Evolutionary conservation across 1,140 invertebrate species (phyloP), one percentile per base, ranked within the genome.

Genomic region (Lordiphosa clarofinis): DNA sequence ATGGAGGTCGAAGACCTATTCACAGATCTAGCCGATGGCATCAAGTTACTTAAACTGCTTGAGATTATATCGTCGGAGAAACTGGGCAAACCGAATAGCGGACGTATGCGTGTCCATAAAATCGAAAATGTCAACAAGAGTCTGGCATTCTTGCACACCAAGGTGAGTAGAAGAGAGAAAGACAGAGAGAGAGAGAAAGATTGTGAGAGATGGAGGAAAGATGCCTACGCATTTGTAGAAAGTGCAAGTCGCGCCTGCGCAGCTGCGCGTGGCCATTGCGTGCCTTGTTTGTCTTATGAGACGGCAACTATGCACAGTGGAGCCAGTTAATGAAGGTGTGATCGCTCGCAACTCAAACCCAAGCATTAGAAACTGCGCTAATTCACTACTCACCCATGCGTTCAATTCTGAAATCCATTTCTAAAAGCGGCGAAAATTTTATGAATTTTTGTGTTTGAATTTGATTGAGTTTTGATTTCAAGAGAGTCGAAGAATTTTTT

Each of bases 51-150:
- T 57, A 99, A 99, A 90, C 93, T 99, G 49, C 92, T 99, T 88
- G 98, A 99, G 92, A 99, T 99, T 73, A 99, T 99, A 89, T 99
- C 97, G 53, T 98, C 98, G 9, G 98, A 99, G 90, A 96, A 98
- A 87, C 91, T 99, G 66, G 97, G 96, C 35, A 95, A 98, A 74
- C 98, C 98, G 55, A 99, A 99, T 91, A 96, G 95, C 89, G 98
- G 98, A 13, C 93, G 95, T 60, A 98, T 99, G 95, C 91, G 98
- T 75, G 98, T 99, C 19, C 98, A 99, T 90, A 99, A 99, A 92
- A 97, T 99, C 37, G 98, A 99, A 91, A 99, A 99, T 91, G 96
- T 99, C 70, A 99, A 99, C 91, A 99, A 98, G 91, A 97, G 96
- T 87, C 91, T 99, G 70, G 96, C 96, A 66, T 99, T 99, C 91